Base-by-base conservation (phyloP, 2,888 invertebrate genomes). In the Lasioglossum morio region DNA sequence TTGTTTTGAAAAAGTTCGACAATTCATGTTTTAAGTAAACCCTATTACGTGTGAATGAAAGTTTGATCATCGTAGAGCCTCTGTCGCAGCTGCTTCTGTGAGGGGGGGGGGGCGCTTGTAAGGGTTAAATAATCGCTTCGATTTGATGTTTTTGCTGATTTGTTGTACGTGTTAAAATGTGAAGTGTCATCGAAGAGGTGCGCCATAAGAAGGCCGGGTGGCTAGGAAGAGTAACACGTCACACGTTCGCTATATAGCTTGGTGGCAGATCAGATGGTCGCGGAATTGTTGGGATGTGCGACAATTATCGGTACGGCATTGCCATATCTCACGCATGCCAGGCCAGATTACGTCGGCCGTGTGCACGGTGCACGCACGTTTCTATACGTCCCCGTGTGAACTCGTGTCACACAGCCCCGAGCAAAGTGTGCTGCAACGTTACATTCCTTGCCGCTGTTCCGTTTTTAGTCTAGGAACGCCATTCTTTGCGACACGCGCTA, bases 401-500 rank as follows among this genome's bases (percentile, higher is more conserved):
- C 81, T 78, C 82, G 83, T 85, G 86, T 83, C 83, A 84, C 74
- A 84, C 74, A 83, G 88, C 87, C 84, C 86, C 87, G 87, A 86
- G 91, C 93, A 92, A 93, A 93, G 93, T 93, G 94, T 93, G 92
- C 91, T 90, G 92, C 93, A 93, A 93, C 92, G 92, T 91, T 92
- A 93, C 94, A 94, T 94, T 94, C 94, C 93, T 92, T 90, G 90
- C 90, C 88, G 93, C 92, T 94, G 94, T 94, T 94, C 93, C 92
- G 94, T 94, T 94, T 94, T 94, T 94, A 94, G 94, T 94, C 93
- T 93, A 94, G 93, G 92, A 93, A 92, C 90, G 86, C 92, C 93
- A 94, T 94, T 94, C 94, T 94, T 94, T 92, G 92, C 91, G 93
- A 94, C 93, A 93, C 92, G 92, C 92, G 93, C 92, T 91, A 90